Base-by-base conservation (phyloP, 1,140 invertebrate genomes). In the Drosophila pectinifera region DNA sequence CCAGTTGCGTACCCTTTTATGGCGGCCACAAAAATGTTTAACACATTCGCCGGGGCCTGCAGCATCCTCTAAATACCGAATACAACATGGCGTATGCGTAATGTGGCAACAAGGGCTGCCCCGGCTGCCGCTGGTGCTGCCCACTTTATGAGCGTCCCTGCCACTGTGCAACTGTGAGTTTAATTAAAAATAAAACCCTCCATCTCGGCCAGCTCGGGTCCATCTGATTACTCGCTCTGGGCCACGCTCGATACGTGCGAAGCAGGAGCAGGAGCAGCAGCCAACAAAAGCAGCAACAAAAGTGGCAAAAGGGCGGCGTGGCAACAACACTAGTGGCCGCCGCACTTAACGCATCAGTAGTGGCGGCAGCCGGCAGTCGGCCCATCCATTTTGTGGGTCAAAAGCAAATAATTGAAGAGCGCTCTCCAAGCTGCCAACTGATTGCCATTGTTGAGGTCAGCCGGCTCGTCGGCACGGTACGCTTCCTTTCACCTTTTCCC, bases 101-200 rank as follows among this genome's bases (percentile, higher is more conserved):
- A 81, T 64, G 73, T 61, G 59, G 57, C 63, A 76, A 75, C 70
- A 75, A 65, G 51, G 59, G n/a, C 34, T 49, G 38, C 26, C 36
- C 14, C 18, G 48, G 11, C 28, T 34, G 48, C 18, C 7, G 20
- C 31, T 48, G 38, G 26, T 22, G 22, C 43, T 28, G 56, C 56
- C 63, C 62, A 64, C 58, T 81, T 86, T 84, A 84, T 86, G 82
- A 65, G 82, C 51, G 54, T 73, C 48, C 10, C 46, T 11, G 28
- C 28, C 24, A n/a, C 31, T 28, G 28, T 53, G 57, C 55, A 56
- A 73, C 63, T 78, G 51, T 28, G 46, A 73, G 61, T 88, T 85
- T 85, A 85, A 85, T 85, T 85, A 85, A 85, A 85, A 88, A 88
- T 88, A 88, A 82, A 88, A 73, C 80, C 80, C 69, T 65, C 57